A percentile compares a stretch with the other conserved stretches of the same genome.
Conservation (phyloP, 92 coral and sea anemone species). For the Muricea muricata region DNA sequence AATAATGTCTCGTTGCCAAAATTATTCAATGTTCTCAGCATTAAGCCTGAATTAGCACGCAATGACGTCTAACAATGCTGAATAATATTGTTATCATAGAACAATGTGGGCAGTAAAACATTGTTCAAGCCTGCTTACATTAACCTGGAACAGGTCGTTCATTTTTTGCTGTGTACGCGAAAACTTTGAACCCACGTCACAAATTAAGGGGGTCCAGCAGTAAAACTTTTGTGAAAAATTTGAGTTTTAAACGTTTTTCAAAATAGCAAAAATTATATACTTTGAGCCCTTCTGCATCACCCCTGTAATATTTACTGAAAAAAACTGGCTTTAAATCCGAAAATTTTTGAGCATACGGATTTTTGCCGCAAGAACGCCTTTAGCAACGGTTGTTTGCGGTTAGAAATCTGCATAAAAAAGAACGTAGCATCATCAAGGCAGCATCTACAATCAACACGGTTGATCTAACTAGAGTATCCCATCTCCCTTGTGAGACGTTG, state of each 20-base stretch:
- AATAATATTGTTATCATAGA: too few relatives aligned
- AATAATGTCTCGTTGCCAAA: too few relatives aligned
- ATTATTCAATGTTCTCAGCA: too few relatives aligned
- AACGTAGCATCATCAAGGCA: background rate
- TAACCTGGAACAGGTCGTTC: too few relatives aligned
- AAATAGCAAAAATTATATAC: background rate
- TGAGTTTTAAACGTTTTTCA: background rate
- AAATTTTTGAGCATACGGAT: background rate
- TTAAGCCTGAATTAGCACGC: too few relatives aligned
- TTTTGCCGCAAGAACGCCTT: background rate
- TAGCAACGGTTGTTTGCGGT: too few relatives aligned
- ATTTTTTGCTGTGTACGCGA: too few relatives aligned
- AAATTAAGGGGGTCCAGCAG: constrained; percentile 3
- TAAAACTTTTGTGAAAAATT: constrained; percentile 1
- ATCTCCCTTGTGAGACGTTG: background rate
- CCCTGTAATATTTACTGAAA: background rate
- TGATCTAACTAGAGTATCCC: constrained; percentile 1
- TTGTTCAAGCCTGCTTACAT: too few relatives aligned
- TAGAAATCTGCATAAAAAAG: too few relatives aligned
- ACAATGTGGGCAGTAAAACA: too few relatives aligned
- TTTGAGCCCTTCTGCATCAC: background rate
- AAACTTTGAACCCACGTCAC: too few relatives aligned
- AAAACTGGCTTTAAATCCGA: background rate
- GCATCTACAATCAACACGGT: background rate
- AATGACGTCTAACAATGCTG: too few relatives aligned